These are phyloP conservation scores for Otolemur garnettii DNA, from an alignment of 2,113 vertebrate genomes.

Conservation along the genomic window DNA sequence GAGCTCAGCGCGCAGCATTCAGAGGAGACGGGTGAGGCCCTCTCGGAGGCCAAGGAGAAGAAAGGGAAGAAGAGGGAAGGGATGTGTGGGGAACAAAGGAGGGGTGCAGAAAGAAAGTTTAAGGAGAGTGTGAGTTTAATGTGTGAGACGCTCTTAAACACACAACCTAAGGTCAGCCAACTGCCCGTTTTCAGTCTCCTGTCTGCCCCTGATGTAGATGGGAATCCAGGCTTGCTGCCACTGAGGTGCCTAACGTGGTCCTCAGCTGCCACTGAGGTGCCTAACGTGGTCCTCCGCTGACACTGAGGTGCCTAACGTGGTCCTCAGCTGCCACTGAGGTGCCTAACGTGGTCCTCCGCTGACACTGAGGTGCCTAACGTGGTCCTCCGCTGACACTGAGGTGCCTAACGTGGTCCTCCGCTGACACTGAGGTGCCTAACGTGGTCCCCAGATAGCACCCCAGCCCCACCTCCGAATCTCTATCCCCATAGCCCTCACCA, in stretches of 20 bases:
- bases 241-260: accelerated
- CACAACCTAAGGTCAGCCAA: accelerated
- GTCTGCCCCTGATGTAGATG: accelerated
- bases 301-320: too few relatives aligned
- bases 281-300: accelerated
- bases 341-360: not conserved
- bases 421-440: too few relatives aligned
- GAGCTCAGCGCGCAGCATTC: not conserved
- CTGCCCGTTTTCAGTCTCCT: accelerated
- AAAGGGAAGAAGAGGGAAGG: not conserved
- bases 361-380: too few relatives aligned
- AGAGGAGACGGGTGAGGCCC: accelerated
- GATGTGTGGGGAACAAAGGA: not conserved
- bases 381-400: too few relatives aligned
- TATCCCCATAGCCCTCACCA: accelerated
- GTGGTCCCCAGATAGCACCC: accelerated
- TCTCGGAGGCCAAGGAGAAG: not conserved
- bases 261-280: not conserved
- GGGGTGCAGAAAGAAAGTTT: not conserved
- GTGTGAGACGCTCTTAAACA: not conserved
- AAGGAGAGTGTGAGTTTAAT: too few relatives aligned
- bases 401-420: accelerated
- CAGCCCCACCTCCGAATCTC: not conserved
- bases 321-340: not conserved
- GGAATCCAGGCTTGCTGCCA: accelerated